Base-by-base conservation (phyloP, 2,113 vertebrate genomes). In the Scolopax mira region DNA sequence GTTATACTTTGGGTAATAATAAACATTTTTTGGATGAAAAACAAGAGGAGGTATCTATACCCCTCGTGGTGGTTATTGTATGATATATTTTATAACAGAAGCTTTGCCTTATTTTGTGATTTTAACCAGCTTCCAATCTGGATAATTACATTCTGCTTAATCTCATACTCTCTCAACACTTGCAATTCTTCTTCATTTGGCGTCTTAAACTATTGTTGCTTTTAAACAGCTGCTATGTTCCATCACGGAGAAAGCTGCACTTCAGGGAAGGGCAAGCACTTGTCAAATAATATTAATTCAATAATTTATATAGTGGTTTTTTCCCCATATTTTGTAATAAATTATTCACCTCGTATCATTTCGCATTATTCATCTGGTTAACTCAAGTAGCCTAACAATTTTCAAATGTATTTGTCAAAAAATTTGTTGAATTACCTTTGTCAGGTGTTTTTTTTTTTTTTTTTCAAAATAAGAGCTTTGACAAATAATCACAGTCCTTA, bases 241-340 rank as follows among this genome's bases (percentile, higher is more conserved):
- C 83, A 85, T 93, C 94, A 90, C 65, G 87, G 83, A 84, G 85
- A 93, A 95, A 93, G 83, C 77, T 79, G 66, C 92, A 96, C 88
- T 90, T 97, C 77, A 84, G 92, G 88, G 92, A 95, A 96, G 88
- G 96, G 88, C 90, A 96, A 96, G 83, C 66, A 92, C 93, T 95
- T 96, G 92, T 96, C 96, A 96, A 97, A 93, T 89, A 95, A 93
- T 95, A 96, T 97, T 96, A 96, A 86, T 94, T 96, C 86, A 94
- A 96, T 96, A 94, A 96, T 96, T 97, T 94, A 89, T 96, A 84
- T 74, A 39, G 49, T n/a, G 82, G 21, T 85, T 75, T 57, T 75
- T 5, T 2, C 33, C 52, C 52, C 88, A 71, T 77, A 89, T 96
- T 97, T 97, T 93, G 73, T 94, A 92, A 95, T 96, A 96, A 93